Base-by-base conservation (phyloP, 2,797 vertebrate species). In the Acropternis orthonyx region DNA sequence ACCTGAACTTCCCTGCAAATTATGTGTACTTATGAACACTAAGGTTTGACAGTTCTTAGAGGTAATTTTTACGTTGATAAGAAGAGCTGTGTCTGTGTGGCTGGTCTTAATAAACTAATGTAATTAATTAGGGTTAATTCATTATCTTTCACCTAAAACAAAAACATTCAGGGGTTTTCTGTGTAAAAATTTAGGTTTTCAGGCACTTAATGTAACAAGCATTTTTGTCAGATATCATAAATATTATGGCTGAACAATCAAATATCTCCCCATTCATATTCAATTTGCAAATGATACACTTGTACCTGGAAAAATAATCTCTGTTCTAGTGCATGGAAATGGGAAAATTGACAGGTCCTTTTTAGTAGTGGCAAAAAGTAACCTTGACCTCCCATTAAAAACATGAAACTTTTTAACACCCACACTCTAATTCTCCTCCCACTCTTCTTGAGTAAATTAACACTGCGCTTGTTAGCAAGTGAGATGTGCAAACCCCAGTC, bases 211-310 rank as follows among this genome's bases (percentile, higher is more conserved):
- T 34, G 14, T 91, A 61, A 37, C 9, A 48, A 43, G 30, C 1
- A 18, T 59, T 95, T 88, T 86, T 66, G 51, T 69, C 39, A 69
- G 76, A 48, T 59, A 43, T 20, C 63, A 37, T 63, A 58, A 86
- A 88, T 51, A 72, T 59, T 62, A 48, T 73, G 69, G 39, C 55
- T 73, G 51, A 95, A 84, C 59, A 82, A 90, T 71, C 59, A 86
- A 79, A 37, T 69, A 52, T 30, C 19, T 92, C 39, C 34, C 78
- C 62, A 36, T 67, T 86, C 63, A 69, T 86, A 66, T 95, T 90
- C 86, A 69, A 86, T 95, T 81, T 90, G 66, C n/a, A 92, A 86
- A 84, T 67, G 41, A 79, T 76, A 73, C 39, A 55, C 43, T 88
- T 59, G 46, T 52, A 75, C 63, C 32, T 69, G 44, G 69, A 88